Evolutionary conservation across 2,797 vertebrate genomes (phyloP), one percentile per base, ranked within the genome.

Genomic region (Scarus forsteni): DNA sequence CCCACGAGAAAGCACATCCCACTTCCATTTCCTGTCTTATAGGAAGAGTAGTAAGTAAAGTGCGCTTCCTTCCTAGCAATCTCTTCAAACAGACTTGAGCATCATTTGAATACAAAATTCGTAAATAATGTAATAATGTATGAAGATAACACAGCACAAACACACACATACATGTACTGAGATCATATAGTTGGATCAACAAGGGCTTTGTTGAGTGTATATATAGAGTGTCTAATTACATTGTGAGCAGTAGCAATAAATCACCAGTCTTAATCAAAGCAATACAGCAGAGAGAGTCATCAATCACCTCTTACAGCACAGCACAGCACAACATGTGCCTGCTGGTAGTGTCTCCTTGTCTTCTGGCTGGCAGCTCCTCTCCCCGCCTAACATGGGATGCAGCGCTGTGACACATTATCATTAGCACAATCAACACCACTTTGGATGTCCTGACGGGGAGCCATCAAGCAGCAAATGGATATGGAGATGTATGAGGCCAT

Each of bases 201-300:
- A 67, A n/a, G 46, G 75, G 77, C 81, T 81, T 85, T 89, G 84
- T 81, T 75, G 88, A 80, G 86, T 81, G 88, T 85, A 87, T 85
- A 86, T 84, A 84, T 86, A 87, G 60, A 86, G 53, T 84, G 88
- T 87, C 83, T 93, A 92, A 94, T 93, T 91, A 91, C 85, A 86
- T 87, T 87, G 88, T 90, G 88, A 93, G 88, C 81, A 74, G 80
- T 81, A 85, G 79, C 40, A 73, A 94, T 94, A 93, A 94, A 95
- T 94, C 94, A 94, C 79, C 60, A 53, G 76, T 86, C 89, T 91
- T 93, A 94, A 94, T 94, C 92, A 94, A 92, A 92, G 85, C 84
- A 88, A 87, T 83, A 81, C 85, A 85, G 89, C 75, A 81, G 78
- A 73, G 84, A 85, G 87, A 90, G 86, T 94, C 91, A 95, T 94